Evolutionary conservation across 2,797 vertebrate species (phyloP).

Genomic region (Neopelma chrysocephalum): DNA sequence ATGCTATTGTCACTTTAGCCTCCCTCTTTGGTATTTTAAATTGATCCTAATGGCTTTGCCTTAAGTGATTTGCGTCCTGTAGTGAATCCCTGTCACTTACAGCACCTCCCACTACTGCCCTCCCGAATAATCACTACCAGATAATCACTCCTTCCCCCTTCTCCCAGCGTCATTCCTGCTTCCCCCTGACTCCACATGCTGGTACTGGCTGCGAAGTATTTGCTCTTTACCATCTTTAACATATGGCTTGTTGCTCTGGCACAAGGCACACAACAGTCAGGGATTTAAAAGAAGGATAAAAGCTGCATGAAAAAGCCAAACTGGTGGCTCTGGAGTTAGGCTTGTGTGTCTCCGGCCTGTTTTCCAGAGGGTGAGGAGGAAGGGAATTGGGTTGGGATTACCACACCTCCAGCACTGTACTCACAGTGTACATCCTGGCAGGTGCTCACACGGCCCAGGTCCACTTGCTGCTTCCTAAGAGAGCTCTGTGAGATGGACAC

Average conservation of each 20-base stretch:
- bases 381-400: not conserved
- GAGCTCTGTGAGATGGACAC: not conserved
- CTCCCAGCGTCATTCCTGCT: conserved; percentile 44
- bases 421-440: not conserved
- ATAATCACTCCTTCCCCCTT: conserved; percentile 65
- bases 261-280: not conserved
- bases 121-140: conserved; percentile 46
- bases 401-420: accelerated
- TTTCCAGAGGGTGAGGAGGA: not conserved
- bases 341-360: not conserved
- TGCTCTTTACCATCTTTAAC: conserved; percentile 14
- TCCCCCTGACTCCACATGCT: conserved; percentile 16
- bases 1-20: conserved; percentile 40
- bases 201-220: not conserved
- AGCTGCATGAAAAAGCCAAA: not conserved
- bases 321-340: not conserved
- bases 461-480: not conserved
- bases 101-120: conserved; percentile 45
- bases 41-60: conserved; percentile 49
- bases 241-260: not conserved
- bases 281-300: not conserved
- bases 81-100: conserved; percentile 26
- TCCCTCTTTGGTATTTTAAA: conserved; percentile 41
- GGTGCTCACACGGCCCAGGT: not conserved
- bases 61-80: conserved; percentile 20